Conservation (phyloP, 2,797 vertebrate genomes). For the Ptychadena robeensis region DNA sequence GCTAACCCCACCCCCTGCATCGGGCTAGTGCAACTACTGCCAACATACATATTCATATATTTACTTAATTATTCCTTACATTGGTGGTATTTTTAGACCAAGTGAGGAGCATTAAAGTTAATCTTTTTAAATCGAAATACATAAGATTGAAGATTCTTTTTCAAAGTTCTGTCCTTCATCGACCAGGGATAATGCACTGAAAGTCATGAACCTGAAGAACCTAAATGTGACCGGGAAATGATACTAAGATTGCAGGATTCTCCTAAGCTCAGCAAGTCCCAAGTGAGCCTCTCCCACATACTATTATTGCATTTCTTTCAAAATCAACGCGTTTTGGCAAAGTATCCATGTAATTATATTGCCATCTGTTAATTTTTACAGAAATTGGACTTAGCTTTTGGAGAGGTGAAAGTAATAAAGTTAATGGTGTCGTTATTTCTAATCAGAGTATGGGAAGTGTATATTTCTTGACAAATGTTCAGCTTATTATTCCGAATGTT, state of each 20-base stretch:
- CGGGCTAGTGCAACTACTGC: too few species aligned
- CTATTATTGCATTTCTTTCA: background rate
- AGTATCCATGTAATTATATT: background rate
- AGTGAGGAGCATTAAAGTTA: too few species aligned
- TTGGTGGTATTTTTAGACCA: too few species aligned
- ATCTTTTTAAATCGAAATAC: too few species aligned
- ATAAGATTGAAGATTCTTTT: background rate
- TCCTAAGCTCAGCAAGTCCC: background rate
- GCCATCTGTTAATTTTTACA: constrained; percentile 16
- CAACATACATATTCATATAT: too few species aligned
- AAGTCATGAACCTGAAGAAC: background rate
- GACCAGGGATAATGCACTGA: background rate
- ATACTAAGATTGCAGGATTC: background rate
- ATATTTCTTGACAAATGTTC: background rate
- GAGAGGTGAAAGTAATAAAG: background rate
- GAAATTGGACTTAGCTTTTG: background rate
- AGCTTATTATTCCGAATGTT: background rate
- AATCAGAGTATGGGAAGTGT: background rate
- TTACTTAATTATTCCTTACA: too few species aligned
- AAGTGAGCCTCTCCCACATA: background rate
- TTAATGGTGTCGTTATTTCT: background rate
- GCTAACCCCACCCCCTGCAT: too few species aligned
- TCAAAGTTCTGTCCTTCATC: background rate
- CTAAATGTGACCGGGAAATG: background rate
- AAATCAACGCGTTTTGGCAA: background rate